Evolutionary conservation across 2,797 vertebrate genomes (phyloP), one percentile per base, ranked within the genome.

Genomic region (Pseudochromis fuscus): DNA sequence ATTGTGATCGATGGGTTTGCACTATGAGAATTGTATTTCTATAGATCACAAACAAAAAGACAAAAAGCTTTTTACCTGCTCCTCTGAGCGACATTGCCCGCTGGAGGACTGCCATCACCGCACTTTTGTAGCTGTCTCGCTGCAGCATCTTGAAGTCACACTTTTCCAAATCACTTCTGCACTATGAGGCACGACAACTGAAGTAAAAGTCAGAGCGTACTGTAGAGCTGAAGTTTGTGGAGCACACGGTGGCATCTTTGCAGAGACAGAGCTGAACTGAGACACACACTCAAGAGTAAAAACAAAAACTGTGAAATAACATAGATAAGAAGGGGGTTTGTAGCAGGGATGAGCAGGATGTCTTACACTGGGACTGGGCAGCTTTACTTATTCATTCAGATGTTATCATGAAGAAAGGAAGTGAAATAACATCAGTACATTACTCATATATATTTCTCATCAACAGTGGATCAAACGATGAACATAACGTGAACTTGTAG

Each of bases 161-260:
- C 60, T 21, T 42, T 38, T 30, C 46, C 60, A 50, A 35, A 55
- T 75, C 48, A 25, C 48, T 46, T 51, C 42, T 48, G 35, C 48
- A 59, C 33, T 7, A 37, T 38, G 53, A 25, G 40, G 7, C 40
- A 35, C 67, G 38, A 38, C 37, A 44, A 18, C n/a, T 28, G 31
- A 0, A 42, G 35, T 24, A 16, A 45, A 52, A 44, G 19, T 19
- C 24, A 55, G 4, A 67, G 23, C 19, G 42, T 21, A 4, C 42
- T 21, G 23, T 16, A 15, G n/a, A 63, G 19, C 7, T 7, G 1
- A n/a, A 13, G 16, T 46, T 33, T 56, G 42, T 44, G 53, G 38
- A 18, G 44, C 45, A 10, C 0, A 1, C 59, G 31, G 27, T 27
- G 1, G 27, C 2, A 12, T 25, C 23, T 19, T 38, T 1, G 16